Conservation (phyloP, 2,113 vertebrate species). For the Theristicus caerulescens region DNA sequence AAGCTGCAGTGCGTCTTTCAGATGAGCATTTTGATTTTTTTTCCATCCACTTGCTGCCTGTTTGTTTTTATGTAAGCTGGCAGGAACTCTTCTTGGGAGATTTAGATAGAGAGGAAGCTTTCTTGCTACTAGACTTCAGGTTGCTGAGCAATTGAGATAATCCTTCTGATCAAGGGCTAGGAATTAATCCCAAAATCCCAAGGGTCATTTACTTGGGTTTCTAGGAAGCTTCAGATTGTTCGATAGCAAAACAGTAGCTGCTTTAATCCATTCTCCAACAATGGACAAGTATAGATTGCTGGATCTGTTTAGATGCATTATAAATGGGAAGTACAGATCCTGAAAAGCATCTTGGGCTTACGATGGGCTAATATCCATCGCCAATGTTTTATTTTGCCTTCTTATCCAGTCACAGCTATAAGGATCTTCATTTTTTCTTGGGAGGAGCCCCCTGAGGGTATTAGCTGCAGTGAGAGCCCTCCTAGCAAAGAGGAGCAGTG, state of each 20-base stretch:
- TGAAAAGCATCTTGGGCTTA: background rate
- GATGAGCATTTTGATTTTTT: background rate
- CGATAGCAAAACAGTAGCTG: background rate
- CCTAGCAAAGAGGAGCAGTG: background rate
- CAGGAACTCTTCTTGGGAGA: background rate
- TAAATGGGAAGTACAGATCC: background rate
- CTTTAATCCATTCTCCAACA: background rate
- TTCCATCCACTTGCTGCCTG: background rate
- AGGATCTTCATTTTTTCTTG: background rate
- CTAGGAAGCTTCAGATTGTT: background rate
- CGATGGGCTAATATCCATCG: rapidly evolving
- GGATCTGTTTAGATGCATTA: background rate
- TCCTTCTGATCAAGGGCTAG: background rate
- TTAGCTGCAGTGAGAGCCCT: background rate
- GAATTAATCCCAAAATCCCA: background rate
- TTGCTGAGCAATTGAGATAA: background rate
- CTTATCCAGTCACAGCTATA: background rate
- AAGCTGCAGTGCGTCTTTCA: background rate
- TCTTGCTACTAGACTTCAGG: background rate
- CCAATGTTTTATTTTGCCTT: background rate
- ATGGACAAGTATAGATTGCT: background rate
- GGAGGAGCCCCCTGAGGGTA: background rate
- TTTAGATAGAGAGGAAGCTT: background rate
- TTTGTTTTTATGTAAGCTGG: background rate
- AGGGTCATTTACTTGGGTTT: background rate